Conservation (phyloP, 2,888 invertebrate genomes). For the Miltochrista miniata region DNA sequence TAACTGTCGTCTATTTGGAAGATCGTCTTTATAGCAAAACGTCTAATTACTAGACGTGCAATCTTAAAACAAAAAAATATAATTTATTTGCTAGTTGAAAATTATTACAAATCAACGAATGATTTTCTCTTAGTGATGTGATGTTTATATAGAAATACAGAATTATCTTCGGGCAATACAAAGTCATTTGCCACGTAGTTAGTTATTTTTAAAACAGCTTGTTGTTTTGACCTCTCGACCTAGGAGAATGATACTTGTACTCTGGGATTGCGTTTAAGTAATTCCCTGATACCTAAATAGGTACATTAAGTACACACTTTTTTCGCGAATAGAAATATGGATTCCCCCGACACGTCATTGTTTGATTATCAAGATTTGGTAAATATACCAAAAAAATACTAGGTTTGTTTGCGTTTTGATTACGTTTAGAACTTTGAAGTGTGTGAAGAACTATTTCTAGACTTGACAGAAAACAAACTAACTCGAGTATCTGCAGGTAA, state of each 20-base stretch:
- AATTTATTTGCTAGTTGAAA: no score
- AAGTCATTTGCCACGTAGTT: not conserved
- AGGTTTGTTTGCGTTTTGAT: not conserved
- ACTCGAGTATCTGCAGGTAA: no score
- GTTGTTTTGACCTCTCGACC: conserved; percentile 9
- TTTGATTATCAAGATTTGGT: not conserved
- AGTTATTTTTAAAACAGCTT: conserved; percentile 4
- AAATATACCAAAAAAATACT: not conserved
- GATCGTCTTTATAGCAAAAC: no score
- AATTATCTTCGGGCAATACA: not conserved
- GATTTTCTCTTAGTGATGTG: no score
- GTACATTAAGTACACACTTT: not conserved
- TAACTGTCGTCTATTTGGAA: no score
- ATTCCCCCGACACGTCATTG: not conserved
- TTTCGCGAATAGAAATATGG: not conserved
- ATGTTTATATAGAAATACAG: no score
- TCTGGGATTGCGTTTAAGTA: not conserved
- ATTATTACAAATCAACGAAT: no score
- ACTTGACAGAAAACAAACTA: no score
- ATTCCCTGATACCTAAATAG: not conserved
- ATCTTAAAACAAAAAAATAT: no score
- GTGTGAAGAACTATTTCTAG: no score
- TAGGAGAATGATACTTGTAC: not conserved
- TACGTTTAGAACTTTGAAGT: not conserved
- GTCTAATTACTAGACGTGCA: no score